Base-by-base conservation (phyloP, 2,113 vertebrate genomes). In the Rhegmatorhina hoffmannsi region DNA sequence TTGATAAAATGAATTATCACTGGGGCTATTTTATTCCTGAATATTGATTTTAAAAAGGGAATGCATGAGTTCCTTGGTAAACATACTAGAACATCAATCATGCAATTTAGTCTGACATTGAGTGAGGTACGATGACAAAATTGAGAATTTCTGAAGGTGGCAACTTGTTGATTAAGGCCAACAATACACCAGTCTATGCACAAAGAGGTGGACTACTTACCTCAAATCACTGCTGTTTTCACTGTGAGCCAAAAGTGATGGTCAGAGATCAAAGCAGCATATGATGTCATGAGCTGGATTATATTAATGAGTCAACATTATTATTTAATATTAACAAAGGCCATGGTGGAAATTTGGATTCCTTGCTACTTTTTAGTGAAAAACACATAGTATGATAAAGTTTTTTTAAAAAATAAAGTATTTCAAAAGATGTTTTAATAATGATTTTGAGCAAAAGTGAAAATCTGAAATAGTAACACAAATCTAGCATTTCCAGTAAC, bases 91-190 rank as follows among this genome's bases (percentile, higher is more conserved):
- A 70, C 87, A 96, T 96, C 95, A 96, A 80, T 97, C 82, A 97
- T 94, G 92, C 33, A 95, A 95, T 97, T 97, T 98, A 73, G 33
- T 69, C 36, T 96, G 89, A 95, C 95, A 97, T 92, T 84, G 87
- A 94, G 47, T 92, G 56, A 91, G 89, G 55, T 63, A 40, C 15
- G 2, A 16, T 55, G 52, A 73, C 93, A 92, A 92, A 94, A 53
- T 11, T 0, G 3, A 29, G 67, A 88, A 31, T 77, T 88, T 96
- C 74, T 96, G 62, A 97, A 95, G 93, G 69, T 95, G 88, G 76
- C 10, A 64, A 74, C 83, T 81, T 92, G 70, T 86, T 82, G 81
- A 89, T 92, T 84, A 70, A 85, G 58, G 38, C 87, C 24, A 55
- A 46, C 50, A 78, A 64, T 26, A 52, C 47, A 34, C 19, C 33